Evolutionary conservation across 2,113 vertebrate species (phyloP).

Genomic region (Pontoporia blainvillei): DNA sequence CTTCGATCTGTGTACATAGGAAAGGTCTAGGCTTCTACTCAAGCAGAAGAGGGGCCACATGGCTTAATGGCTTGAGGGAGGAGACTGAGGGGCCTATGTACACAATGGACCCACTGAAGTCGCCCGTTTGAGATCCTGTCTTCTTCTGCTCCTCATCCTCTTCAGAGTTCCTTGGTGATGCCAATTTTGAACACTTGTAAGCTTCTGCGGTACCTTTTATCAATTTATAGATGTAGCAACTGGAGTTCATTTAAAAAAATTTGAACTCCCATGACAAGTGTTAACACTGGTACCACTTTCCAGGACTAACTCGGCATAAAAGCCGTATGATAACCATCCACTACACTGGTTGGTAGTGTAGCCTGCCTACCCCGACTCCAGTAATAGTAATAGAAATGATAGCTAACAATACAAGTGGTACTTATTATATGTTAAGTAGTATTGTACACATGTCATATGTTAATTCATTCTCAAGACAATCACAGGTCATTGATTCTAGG

Average conservation of each 20-base stretch:
- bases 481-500: background rate
- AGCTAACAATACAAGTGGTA: background rate
- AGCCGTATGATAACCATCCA: accelerated
- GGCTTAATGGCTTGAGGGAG: background rate
- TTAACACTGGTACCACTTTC: background rate
- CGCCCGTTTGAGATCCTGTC: background rate
- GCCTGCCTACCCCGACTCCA: background rate
- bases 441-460: background rate
- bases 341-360: no score
- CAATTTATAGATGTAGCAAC: background rate
- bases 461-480: background rate
- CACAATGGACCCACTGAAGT: background rate
- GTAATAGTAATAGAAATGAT: background rate
- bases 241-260: background rate
- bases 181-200: background rate
- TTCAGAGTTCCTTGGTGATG: background rate
- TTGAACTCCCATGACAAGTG: background rate
- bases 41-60: background rate
- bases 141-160: background rate
- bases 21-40: background rate
- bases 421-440: background rate
- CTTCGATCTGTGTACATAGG: no score
- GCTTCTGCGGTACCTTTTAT: background rate
- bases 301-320: background rate
- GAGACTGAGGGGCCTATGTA: background rate